These are phyloP conservation scores for Gymnoscopelus braueri DNA, from an alignment of 2,797 vertebrate species.

Conservation along the genomic window DNA sequence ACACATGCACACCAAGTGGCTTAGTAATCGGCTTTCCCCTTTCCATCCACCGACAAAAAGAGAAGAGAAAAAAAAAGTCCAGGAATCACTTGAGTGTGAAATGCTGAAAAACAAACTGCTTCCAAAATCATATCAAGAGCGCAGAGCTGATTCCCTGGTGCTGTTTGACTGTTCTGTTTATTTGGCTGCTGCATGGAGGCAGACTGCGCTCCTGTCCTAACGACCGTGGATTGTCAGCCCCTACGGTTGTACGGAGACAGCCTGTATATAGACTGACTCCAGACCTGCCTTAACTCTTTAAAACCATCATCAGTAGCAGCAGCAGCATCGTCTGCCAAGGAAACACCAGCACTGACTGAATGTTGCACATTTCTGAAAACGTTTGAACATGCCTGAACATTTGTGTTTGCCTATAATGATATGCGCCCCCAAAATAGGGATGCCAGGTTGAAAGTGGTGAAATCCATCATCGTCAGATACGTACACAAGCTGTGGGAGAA, in stretches of 20 bases:
- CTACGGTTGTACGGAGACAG: conserved; percentile 26
- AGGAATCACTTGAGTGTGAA: conserved; percentile 69
- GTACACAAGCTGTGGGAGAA: conserved; percentile 11
- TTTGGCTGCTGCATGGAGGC: conserved; percentile 53
- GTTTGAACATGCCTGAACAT: not conserved
- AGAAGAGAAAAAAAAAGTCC: conserved; percentile 35
- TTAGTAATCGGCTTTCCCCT: conserved; percentile 60
- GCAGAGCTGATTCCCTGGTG: conserved; percentile 40
- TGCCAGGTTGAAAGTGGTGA: no score
- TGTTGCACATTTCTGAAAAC: no score
- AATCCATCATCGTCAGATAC: conserved; percentile 18
- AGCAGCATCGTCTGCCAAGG: conserved; percentile 42
- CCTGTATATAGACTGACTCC: not conserved
- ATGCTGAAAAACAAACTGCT: conserved; percentile 55
- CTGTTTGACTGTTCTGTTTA: conserved; percentile 57
- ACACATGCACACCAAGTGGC: conserved; percentile 12
- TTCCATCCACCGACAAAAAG: conserved; percentile 32
- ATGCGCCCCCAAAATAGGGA: not conserved
- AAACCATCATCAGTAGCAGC: conserved; percentile 53
- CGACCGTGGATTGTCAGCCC: conserved; percentile 54
- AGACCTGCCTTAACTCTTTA: conserved; percentile 24
- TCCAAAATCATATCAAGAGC: conserved; percentile 58
- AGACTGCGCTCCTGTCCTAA: conserved; percentile 57
- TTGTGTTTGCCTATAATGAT: not conserved
- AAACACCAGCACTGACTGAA: conserved; percentile 21